Evolutionary conservation across 2,888 invertebrate genomes (phyloP), one percentile per base, ranked within the genome.

Genomic region (Drosophila ochracea): DNA sequence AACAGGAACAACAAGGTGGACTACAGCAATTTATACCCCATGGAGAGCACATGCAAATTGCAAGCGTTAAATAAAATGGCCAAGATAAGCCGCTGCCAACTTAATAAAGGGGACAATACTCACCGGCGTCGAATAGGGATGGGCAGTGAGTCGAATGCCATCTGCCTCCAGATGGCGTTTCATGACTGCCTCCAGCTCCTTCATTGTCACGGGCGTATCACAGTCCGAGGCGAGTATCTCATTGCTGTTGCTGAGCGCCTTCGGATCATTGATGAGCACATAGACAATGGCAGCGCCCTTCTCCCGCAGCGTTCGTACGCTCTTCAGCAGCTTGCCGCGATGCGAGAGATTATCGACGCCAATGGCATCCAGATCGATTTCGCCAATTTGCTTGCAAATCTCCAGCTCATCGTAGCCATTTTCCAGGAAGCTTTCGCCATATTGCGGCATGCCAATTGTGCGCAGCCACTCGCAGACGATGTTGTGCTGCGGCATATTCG

Each of bases 341-440:
- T 98, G 98, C 78, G 95, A 95, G 76, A 96, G 96, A 92, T 97
- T 97, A 83, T 97, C 95, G 71, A 98, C 98, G 41, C 98, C 98
- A 93, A 98, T 98, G 54, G 98, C 98, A 93, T 98, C 98, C 93
- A 98, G 94, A 94, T 98, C 98, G 74, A 98, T 97, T 93, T 98
- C 97, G 63, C 98, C 98, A 92, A 98, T 97, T 94, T 98, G 98
- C 94, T 98, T 98, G 94, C 98, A 98, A 92, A 98, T 98, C 94
- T 98, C 98, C 93, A 98, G 95, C 94, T 98, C 98, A 94, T 98
- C 98, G 94, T 98, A 98, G 80, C 98, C 98, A 93, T 98, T 98
- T 94, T 98, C 98, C 92, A 98, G 95, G 94, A 98, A 98, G 92
- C 97, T 97, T 93, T 98, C 97, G 82, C 97, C 96, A 94, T 98